Evolutionary conservation across 2,888 invertebrate genomes (phyloP), one percentile per base, ranked within the genome.

Genomic region (Linyphia triangularis): DNA sequence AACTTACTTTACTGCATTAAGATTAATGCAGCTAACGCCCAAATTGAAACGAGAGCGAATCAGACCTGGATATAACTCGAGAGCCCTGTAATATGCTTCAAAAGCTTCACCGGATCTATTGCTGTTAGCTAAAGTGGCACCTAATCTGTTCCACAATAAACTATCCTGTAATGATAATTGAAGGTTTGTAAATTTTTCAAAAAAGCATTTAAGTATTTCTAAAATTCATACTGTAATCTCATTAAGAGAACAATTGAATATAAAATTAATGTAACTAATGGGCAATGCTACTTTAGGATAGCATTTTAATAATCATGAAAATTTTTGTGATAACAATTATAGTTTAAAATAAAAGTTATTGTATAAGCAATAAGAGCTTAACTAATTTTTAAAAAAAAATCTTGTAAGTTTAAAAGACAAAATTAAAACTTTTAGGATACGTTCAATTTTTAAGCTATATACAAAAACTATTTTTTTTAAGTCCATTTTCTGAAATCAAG

Each of bases 31-130:
- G 88, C 98, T 97, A 82, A 99, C 98, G 30, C 99, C 99, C 86
- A 99, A 96, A 94, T 99, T 99, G 93, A 98, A 99, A 89, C 99
- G 95, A 7, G 99, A 98, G 88, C 99, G 94, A 90, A 99, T 97
- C 93, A 97, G 99, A 1, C 99, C 99, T 6, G 99, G 99, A 89
- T 97, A 96, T 73, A 99, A 94, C 92, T 96, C 95, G 75, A 99
- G 94, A 51, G 99, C 98, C 91, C 95, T 95, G 92, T 97, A 96
- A 93, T 99, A 99, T 0, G 99, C 99, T 90, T 97, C 96, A 7
- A 99, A 97, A 4, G 99, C 99, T 94, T 99, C 98, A 92, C 98
- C 98, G 43, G 98, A 97, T 90, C 96, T 95, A 78, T 96, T 96
- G 90, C 98, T 97, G 93, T 99, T 99, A 16, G 99, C 99, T 91